Percentiles rank a stretch among this genome's conserved stretches.
These are phyloP conservation scores for Trididemnum nubilum DNA, from an alignment of 23 tunicate genomes.

Conservation along the genomic window DNA sequence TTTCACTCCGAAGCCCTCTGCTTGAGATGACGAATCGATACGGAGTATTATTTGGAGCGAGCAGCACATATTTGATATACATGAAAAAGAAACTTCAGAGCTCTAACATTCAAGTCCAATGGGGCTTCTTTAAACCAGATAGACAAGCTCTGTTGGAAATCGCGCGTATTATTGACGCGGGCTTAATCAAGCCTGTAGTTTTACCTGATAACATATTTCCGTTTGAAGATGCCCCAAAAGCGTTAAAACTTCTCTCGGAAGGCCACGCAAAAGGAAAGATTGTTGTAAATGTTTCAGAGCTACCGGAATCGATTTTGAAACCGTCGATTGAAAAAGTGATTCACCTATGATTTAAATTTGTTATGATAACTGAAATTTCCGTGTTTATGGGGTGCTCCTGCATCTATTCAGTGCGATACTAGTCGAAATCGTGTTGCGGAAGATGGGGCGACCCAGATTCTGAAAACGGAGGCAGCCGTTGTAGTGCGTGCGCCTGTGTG, in stretches of 20 bases:
- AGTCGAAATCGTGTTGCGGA: too few species aligned
- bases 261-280: conserved; percentile 80
- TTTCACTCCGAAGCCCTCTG: conserved; percentile 49
- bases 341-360: conserved; percentile 42
- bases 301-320: conserved; percentile 76
- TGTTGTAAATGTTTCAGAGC: conserved; percentile 82
- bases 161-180: conserved; percentile 62
- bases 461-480: too few species aligned
- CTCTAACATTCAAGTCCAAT: conserved; percentile 30
- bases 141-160: conserved; percentile 61
- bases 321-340: conserved; percentile 67
- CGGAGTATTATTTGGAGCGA: conserved; percentile 53
- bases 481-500: too few species aligned
- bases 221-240: conserved; percentile 72
- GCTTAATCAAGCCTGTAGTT: conserved; percentile 69
- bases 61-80: conserved; percentile 1
- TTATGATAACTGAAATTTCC: too few species aligned
- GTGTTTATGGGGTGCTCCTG: too few species aligned
- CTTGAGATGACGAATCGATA: conserved; percentile 47
- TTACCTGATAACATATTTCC: conserved; percentile 44
- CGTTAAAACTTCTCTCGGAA: conserved; percentile 44
- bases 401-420: too few species aligned
- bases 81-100: conserved; percentile 10
- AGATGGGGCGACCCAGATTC: too few species aligned
- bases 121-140: conserved; percentile 66